Evolutionary conservation across 2,888 invertebrate genomes (phyloP).

Genomic region (Trachelus tabidus): DNA sequence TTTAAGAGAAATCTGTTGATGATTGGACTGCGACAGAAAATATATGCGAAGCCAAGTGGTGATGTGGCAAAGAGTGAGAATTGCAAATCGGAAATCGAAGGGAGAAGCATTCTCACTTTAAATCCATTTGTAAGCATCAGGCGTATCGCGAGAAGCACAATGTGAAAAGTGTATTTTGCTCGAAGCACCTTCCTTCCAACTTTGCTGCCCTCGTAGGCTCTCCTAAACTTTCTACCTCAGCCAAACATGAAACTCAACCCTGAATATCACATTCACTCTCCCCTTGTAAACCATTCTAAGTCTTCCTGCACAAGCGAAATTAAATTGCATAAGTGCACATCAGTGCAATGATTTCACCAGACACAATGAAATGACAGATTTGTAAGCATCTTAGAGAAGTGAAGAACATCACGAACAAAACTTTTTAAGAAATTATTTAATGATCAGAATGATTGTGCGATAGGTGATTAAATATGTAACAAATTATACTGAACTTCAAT

Average conservation of each 20-base stretch:
- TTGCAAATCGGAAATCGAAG: conserved; percentile 6
- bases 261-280: neutral
- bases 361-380: neutral
- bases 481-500: too few relatives aligned
- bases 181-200: neutral
- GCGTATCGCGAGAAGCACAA: conserved; percentile 3
- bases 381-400: neutral
- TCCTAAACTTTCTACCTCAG: neutral
- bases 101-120: conserved; percentile 12
- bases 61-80: conserved; percentile 2
- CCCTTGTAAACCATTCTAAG: neutral
- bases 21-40: neutral
- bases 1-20: neutral
- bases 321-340: neutral
- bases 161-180: conserved; percentile 1
- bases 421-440: too few relatives aligned
- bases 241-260: neutral
- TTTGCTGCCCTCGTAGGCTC: neutral
- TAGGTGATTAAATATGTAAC: too few relatives aligned
- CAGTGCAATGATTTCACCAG: neutral
- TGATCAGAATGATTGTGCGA: too few relatives aligned
- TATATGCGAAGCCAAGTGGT: neutral
- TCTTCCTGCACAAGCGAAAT: neutral
- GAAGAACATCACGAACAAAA: too few relatives aligned
- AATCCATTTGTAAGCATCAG: conserved; percentile 22